phyloP scores from a whole-genome alignment of 2,797 vertebrate genomes.

The Lateolabrax maculatus region DNA sequence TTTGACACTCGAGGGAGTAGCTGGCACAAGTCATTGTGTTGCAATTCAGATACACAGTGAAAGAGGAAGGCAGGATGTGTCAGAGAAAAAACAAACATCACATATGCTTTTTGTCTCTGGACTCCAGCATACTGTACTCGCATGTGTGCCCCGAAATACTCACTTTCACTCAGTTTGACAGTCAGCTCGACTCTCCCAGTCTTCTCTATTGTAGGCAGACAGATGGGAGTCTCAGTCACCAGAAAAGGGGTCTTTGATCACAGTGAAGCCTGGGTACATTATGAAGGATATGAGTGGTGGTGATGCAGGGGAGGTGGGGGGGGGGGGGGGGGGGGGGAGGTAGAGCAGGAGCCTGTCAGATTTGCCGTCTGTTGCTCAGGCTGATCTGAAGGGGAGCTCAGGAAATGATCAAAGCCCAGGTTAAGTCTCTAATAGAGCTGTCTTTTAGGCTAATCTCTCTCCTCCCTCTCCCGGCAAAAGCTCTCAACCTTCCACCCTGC shows the following conservation, averaged over 20 bases:
- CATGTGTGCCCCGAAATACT: conserved; percentile 39
- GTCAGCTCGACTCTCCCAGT: conserved; percentile 35
- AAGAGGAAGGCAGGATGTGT: conserved; percentile 42
- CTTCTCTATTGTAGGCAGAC: conserved; percentile 57
- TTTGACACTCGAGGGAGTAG: conserved; percentile 40
- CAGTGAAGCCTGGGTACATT: conserved; percentile 71
- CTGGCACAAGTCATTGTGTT: conserved; percentile 56
- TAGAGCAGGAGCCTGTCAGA: conserved; percentile 81
- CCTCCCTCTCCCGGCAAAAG: conserved; percentile 72
- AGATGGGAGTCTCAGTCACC: conserved; percentile 70
- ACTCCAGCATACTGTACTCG: conserved; percentile 52
- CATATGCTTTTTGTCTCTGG: conserved; percentile 51
- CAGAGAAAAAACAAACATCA: conserved; percentile 55
- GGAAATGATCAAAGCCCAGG: conserved; percentile 87
- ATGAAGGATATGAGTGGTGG: conserved; percentile 55
- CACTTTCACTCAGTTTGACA: conserved; percentile 66
- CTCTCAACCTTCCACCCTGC: conserved; percentile 68
- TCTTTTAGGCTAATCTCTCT: conserved; percentile 85
- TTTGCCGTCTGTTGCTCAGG: conserved; percentile 79
- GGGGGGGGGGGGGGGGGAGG: background rate
- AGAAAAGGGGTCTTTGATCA: conserved; percentile 82
- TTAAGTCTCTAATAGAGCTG: conserved; percentile 88
- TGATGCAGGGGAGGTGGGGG: background rate
- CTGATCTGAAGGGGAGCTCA: conserved; percentile 79
- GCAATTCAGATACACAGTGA: conserved; percentile 27